Evolutionary conservation across 2,797 vertebrate species (phyloP), one percentile per base, ranked within the genome.

Genomic region (Intellagama lesueurii): DNA sequence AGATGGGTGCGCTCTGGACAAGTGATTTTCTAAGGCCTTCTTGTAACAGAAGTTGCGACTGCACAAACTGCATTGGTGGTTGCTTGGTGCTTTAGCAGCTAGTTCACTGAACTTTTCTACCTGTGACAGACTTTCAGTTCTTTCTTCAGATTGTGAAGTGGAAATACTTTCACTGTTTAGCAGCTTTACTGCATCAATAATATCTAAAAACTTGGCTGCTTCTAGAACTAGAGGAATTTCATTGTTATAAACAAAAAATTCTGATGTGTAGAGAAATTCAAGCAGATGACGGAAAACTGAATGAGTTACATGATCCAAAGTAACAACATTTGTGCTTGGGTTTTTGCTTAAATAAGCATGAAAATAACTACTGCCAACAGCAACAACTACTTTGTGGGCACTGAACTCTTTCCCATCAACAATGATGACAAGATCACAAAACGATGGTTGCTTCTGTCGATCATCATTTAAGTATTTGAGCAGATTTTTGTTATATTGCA

Each of bases 321-420:
- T 98, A 93, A 99, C 97, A 0, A 96, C 97, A 81, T 97, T 97
- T 0, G 97, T 96, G 73, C 96, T 96, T 0, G 98, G 98, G 94
- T 98, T 98, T 96, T 98, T 98, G 91, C 98, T 99, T 92, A 99
- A 96, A 91, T 98, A 98, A 0, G 98, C 98, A 7, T 99, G 98
- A 92, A 99, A 99, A 94, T 99, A 99, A 96, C 98, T 99, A 95
- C 99, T 99, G 30, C 99, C 99, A 16, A 99, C 98, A 22, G 99
- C 99, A 90, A 99, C 96, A 1, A 99, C 98, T 79, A 98, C 99
- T 95, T 99, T 99, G 94, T 99, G 99, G 7, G 98, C 98, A 0
- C 94, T 97, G 44, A 98, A 99, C 68, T 97, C 96, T 90, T 97
- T 98, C 52, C 98, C 98, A 89, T 98, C 97, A 60, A 99, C 99